phyloP scores from a whole-genome alignment of 2,797 vertebrate species.

The Pipistrellus nathusii region DNA sequence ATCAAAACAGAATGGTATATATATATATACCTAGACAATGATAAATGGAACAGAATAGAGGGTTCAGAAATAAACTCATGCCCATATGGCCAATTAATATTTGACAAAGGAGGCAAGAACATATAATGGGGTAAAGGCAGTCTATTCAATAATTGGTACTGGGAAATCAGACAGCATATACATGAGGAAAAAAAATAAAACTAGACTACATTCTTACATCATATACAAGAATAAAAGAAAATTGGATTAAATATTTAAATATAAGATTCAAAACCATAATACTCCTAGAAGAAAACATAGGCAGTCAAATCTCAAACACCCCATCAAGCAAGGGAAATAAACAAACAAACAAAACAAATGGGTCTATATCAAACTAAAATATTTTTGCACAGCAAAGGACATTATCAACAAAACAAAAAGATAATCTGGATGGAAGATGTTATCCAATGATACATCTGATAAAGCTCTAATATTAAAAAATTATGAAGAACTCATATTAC shows the following conservation, averaged over 20 bases:
- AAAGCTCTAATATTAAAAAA: neutral
- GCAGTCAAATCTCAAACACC: neutral
- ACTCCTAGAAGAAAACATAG: neutral
- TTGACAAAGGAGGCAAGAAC: neutral
- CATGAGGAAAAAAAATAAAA: neutral
- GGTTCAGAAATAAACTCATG: neutral
- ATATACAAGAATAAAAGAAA: neutral
- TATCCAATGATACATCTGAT: neutral
- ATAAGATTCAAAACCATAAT: neutral
- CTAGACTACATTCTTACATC: neutral
- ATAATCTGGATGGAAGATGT: neutral
- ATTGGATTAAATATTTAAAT: neutral
- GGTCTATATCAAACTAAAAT: neutral
- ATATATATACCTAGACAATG: neutral
- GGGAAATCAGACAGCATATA: neutral
- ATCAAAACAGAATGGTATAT: neutral
- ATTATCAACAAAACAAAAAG: neutral
- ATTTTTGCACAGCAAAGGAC: neutral
- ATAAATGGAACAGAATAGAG: neutral
- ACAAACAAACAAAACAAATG: neutral
- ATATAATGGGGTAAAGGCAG: neutral
- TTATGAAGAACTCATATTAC: neutral
- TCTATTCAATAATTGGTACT: neutral
- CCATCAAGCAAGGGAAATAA: neutral
- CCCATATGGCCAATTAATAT: neutral